Percentiles rank a stretch among this genome's conserved stretches.
phyloP scores from a whole-genome alignment of 2,797 vertebrate genomes.

The Chloroceryle amazona region DNA sequence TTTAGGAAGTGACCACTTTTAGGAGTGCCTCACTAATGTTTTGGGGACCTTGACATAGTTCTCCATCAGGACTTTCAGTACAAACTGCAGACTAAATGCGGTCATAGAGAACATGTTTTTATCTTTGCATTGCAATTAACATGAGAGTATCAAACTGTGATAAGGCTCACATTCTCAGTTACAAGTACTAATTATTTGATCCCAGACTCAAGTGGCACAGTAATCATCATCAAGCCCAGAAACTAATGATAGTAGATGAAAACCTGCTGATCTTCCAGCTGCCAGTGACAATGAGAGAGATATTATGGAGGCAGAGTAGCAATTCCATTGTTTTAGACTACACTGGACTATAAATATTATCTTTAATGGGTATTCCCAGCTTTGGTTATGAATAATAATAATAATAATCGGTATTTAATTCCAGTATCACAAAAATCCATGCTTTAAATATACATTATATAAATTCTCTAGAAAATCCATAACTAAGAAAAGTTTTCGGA shows the following conservation, averaged over 20 bases:
- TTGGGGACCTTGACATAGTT: neutral
- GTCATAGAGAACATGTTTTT: neutral
- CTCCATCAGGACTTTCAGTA: neutral
- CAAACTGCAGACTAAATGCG: neutral
- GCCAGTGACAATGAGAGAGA: slow-evolving; percentile 21
- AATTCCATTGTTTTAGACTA: slow-evolving; percentile 29
- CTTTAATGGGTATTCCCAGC: neutral
- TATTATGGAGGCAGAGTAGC: neutral
- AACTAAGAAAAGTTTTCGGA: neutral
- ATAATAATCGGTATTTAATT: neutral
- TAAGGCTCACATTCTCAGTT: slow-evolving; percentile 22
- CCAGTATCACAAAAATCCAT: neutral
- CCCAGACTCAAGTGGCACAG: neutral
- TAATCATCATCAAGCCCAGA: slow-evolving; percentile 52
- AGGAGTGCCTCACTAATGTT: neutral
- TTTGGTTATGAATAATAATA: neutral
- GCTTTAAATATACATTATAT: neutral
- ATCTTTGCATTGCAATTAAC: neutral
- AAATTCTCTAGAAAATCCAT: neutral
- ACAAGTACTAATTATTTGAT: slow-evolving; percentile 45
- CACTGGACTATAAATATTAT: neutral
- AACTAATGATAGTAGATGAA: slow-evolving; percentile 66
- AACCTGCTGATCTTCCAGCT: slow-evolving; percentile 69
- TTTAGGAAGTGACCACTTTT: neutral
- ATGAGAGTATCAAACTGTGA: neutral